phyloP scores from a whole-genome alignment of 2,888 invertebrate species.

The Ceraclea dissimilis region DNA sequence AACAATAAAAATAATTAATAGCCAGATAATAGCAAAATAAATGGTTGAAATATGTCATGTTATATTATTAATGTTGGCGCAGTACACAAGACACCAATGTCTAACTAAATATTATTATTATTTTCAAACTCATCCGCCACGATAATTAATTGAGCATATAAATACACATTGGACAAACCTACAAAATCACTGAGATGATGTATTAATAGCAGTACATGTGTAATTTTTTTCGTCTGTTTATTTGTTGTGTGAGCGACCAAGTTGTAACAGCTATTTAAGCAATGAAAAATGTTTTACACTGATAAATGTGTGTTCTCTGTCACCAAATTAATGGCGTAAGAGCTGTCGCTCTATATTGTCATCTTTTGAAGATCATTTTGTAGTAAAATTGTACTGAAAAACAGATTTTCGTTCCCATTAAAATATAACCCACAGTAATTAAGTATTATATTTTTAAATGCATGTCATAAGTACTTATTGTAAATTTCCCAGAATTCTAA shows the following conservation, averaged over 20 bases:
- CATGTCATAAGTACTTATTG: too few species aligned
- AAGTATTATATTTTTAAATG: too few species aligned
- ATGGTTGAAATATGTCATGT: too few species aligned
- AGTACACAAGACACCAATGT: too few species aligned
- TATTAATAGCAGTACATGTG: constrained; percentile 1
- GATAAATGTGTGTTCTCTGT: constrained; percentile 23
- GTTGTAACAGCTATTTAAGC: constrained; percentile 16
- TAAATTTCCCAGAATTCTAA: too few species aligned
- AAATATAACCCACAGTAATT: too few species aligned
- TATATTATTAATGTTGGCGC: too few species aligned
- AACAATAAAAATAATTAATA: too few species aligned
- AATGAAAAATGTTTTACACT: constrained; percentile 23
- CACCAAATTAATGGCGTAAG: constrained; percentile 24
- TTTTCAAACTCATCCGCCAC: not conserved
- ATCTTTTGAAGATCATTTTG: constrained; percentile 1
- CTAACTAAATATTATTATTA: too few species aligned
- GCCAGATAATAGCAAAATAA: too few species aligned
- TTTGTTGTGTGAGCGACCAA: not conserved
- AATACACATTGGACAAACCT: not conserved
- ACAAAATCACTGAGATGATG: not conserved
- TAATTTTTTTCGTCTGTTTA: not conserved
- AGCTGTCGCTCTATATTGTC: constrained; percentile 2
- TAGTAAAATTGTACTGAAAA: not conserved
- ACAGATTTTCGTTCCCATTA: not conserved
- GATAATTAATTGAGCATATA: constrained; percentile 1